Percentiles rank a stretch among this genome's conserved stretches.
phyloP scores from a whole-genome alignment of 2,888 invertebrate genomes.

The Apamea epomidion region DNA sequence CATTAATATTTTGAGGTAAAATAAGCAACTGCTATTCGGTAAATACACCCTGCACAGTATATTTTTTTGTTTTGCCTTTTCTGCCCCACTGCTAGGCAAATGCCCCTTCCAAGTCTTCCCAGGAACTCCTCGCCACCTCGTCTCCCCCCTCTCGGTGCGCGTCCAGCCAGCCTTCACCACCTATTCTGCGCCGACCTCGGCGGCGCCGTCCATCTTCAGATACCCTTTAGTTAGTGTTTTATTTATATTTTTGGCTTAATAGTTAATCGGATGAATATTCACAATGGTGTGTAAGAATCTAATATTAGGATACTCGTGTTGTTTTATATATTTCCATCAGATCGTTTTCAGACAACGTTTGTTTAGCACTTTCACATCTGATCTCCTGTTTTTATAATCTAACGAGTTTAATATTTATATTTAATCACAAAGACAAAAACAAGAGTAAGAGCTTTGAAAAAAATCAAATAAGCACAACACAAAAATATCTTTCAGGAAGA shows the following conservation, averaged over 20 bases:
- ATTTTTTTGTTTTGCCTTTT: neutral
- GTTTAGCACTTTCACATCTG: no score
- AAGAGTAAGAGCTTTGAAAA: no score
- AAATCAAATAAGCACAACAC: no score
- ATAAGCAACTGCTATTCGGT: neutral
- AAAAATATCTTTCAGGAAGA: neutral
- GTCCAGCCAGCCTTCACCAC: neutral
- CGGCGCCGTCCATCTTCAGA: neutral
- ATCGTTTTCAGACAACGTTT: no score
- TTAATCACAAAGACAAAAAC: neutral
- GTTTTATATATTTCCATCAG: no score
- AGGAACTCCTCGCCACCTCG: neutral
- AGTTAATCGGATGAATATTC: neutral
- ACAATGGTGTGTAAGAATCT: no score
- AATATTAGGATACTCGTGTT: no score
- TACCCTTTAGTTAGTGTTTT: neutral
- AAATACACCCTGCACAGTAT: neutral
- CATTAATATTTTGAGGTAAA: neutral
- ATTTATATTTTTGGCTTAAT: neutral
- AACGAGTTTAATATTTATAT: neutral
- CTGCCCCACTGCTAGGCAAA: no score
- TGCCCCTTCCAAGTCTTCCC: neutral
- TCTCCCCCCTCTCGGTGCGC: no score
- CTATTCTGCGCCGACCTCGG: neutral
- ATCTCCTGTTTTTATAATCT: no score